Evolutionary conservation across 2,113 vertebrate species (phyloP).

Genomic region (Agelaius tricolor): DNA sequence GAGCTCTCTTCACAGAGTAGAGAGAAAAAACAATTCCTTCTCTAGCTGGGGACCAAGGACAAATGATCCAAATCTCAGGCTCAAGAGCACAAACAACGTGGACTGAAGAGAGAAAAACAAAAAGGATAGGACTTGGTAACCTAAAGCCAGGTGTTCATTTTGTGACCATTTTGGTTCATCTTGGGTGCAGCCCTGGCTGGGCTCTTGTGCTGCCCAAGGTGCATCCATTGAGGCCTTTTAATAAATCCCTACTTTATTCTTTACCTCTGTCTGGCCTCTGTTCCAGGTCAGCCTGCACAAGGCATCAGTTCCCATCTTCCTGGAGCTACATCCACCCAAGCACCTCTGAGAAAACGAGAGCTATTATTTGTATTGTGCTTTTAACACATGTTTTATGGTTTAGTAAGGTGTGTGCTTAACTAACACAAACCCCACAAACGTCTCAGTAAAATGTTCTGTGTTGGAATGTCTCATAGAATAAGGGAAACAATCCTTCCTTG

Average conservation of each 20-base stretch:
- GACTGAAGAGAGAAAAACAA: not conserved
- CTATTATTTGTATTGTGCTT: not conserved
- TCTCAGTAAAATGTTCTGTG: not conserved
- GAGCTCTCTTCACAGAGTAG: not conserved
- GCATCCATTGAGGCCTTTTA: not conserved
- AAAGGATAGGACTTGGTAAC: not conserved
- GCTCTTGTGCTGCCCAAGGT: not conserved
- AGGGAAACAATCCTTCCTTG: not conserved
- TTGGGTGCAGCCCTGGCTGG: not conserved
- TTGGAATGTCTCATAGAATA: not conserved
- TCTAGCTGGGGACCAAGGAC: not conserved
- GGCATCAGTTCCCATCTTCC: not conserved
- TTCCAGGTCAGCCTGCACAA: not conserved
- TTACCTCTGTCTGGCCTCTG: fast-evolving
- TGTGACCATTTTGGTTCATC: not conserved
- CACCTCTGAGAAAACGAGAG: not conserved
- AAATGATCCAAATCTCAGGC: not conserved
- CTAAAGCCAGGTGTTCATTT: fast-evolving
- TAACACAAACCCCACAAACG: not conserved
- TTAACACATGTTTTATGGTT: not conserved
- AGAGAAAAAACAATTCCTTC: not conserved
- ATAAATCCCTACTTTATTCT: not conserved
- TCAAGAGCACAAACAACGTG: not conserved
- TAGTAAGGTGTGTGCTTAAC: not conserved
- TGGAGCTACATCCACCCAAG: not conserved